Evolutionary conservation across 2,888 invertebrate genomes (phyloP).

Genomic region (Magallana nippona): DNA sequence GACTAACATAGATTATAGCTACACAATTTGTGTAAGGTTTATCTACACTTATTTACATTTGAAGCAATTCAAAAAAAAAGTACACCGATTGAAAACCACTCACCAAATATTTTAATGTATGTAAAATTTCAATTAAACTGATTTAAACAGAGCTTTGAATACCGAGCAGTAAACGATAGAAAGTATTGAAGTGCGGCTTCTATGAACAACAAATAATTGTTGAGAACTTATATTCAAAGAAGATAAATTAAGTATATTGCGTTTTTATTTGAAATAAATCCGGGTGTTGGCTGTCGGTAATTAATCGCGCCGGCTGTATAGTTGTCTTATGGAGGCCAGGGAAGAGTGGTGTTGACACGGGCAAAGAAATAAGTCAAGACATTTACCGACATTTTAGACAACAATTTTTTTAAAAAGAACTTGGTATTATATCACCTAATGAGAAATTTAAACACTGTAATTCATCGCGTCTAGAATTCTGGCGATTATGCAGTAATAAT

Average conservation of each 20-base stretch:
- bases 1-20: no score
- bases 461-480: not conserved
- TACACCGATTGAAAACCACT: not conserved
- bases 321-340: not conserved
- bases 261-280: conserved; percentile 32
- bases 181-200: conserved; percentile 10
- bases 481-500: not conserved
- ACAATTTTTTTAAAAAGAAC: conserved; percentile 7
- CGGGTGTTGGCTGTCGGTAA: conserved; percentile 20
- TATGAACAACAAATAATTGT: not conserved
- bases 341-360: conserved; percentile 21
- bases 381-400: conserved; percentile 32
- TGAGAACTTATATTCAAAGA: not conserved
- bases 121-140: not conserved
- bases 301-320: not conserved
- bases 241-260: conserved; percentile 24
- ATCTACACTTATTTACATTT: conserved; percentile 5
- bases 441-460: conserved; percentile 5
- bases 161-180: not conserved
- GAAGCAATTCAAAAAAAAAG: not conserved
- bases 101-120: not conserved
- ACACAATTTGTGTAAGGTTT: not conserved
- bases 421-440: conserved; percentile 10
- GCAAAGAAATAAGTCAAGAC: conserved; percentile 16
- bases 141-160: not conserved